Percentiles rank a stretch among this genome's conserved stretches.
These are phyloP conservation scores for Ascidia mentula DNA, from an alignment of 23 tunicate species.

Conservation along the genomic window DNA sequence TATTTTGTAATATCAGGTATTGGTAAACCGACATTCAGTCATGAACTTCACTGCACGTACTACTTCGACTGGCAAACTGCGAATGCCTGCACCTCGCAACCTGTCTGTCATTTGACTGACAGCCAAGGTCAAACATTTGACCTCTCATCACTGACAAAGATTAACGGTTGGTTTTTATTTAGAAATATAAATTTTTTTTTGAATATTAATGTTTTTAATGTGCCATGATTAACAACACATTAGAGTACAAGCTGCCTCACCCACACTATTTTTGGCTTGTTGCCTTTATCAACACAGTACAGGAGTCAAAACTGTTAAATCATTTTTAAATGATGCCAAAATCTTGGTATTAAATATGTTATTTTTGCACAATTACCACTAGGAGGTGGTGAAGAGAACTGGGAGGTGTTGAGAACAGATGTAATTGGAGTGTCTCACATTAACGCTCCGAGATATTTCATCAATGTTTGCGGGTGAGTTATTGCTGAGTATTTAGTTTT, in stretches of 20 bases:
- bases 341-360: not conserved
- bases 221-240: too few relatives aligned
- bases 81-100: slow-evolving; percentile 38
- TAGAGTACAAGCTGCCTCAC: not conserved
- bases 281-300: too few relatives aligned
- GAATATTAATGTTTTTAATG: too few relatives aligned
- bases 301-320: too few relatives aligned
- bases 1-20: too few relatives aligned
- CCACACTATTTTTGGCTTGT: not conserved
- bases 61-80: slow-evolving; percentile 70
- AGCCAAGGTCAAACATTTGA: slow-evolving; percentile 42
- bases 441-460: slow-evolving; percentile 29
- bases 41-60: slow-evolving; percentile 61
- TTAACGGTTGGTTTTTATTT: slow-evolving; percentile 23
- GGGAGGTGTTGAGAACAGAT: slow-evolving; percentile 35
- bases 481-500: too few relatives aligned
- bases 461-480: slow-evolving; percentile 58
- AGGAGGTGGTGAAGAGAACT: slow-evolving; percentile 31
- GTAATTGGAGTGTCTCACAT: not conserved
- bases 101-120: slow-evolving; percentile 46
- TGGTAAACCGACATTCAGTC: slow-evolving; percentile 53
- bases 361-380: not conserved
- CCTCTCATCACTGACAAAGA: slow-evolving; percentile 42
- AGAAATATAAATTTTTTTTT: too few relatives aligned
- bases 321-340: too few relatives aligned